Evolutionary conservation across 2,797 vertebrate genomes (phyloP), one percentile per base, ranked within the genome.

Genomic region (Enteromius radiatus): DNA sequence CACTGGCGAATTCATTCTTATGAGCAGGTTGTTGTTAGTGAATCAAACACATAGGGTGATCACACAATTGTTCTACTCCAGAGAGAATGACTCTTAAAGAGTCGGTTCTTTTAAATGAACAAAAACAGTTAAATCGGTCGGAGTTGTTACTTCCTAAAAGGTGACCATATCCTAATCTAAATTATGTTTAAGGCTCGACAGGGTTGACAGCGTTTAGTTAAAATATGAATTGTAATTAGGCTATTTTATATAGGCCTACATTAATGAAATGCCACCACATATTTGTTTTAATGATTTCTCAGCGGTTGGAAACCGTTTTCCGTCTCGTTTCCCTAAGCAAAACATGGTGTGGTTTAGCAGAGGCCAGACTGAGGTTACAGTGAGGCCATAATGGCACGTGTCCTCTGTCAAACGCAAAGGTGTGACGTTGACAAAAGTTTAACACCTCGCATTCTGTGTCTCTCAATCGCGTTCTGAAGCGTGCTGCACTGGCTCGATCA

Each of bases 361-460:
- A 65, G 33, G 76, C 1, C 63, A 68, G 33, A 74, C 52, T 49
- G 49, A 68, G 23, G 68, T 75, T 41, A 83, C 5, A 41, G 36
- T 3, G 10, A 70, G 45, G 63, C 17, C 83, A 82, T 23, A 21
- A 52, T 54, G 87, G 86, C 87, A 87, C 87, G 85, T 84, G 85
- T 64, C 80, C 38, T 78, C 68, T 85, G 87, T 81, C 74, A 52
- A 81, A 61, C 73, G 23, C 26, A 54, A 59, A 84, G 78, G 78
- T 63, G 87, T 26, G 61, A 71, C 59, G 36, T 23, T 65, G 65
- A 61, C 81, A 80, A 84, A 76, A 78, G 74, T 67, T 80, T 76
- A 78, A 82, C 89, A 88, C 87, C 76, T 84, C 14, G 23, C 80
- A 85, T 68, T 88, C 70, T 81, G 87, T 47, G 52, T 65, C 21